Evolutionary conservation across 2,888 invertebrate genomes (phyloP), one percentile per base, ranked within the genome.

Genomic region (Drosophila helvetica): DNA sequence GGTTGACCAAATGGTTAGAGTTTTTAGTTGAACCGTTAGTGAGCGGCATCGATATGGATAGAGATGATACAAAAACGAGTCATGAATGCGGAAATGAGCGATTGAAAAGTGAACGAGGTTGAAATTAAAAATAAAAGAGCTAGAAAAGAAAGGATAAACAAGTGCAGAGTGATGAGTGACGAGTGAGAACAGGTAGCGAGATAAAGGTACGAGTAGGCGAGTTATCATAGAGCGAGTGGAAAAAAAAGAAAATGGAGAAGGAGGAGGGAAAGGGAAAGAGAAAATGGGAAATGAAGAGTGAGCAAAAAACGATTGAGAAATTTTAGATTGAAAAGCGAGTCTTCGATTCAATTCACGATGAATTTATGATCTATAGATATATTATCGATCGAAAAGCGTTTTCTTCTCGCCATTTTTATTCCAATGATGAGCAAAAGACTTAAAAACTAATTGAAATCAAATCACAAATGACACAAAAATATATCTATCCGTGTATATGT

Each of bases 1-100:
- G 64, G 54, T 10, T 38, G 52, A 42, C 22, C 30, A 65, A 53
- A 12, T 38, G n/a, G 15, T 50, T 61, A 6, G 15, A 63, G 30
- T 42, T 55, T 72, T 68, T 58, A 58, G 25, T 54, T 51, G 3
- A 51, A 43, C 25, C n/a, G 10, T 58, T 50, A 53, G 10, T 47
- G 6, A 15, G 38, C 38, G 38, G 38, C 15, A 38, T 15, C 38
- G 38, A 38, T 2, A 38, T 15, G 38, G 38, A 7, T 38, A 38
- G 2, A 38, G 38, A 38, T 15, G 38, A 15, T 38, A 15, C 38
- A 15, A 38, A 38, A n/a, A 15, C 38, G 15, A 38, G 38, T n/a
- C 2, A n/a, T 15, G 38, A 38, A n/a, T 38, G 38, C n/a, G 15
- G 7, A n/a, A n/a, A 38, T 15, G 38, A 38, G 38, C n/a, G 25